Conservation (phyloP, 1,140 invertebrate genomes). For the Eupristina koningsbergeri region DNA sequence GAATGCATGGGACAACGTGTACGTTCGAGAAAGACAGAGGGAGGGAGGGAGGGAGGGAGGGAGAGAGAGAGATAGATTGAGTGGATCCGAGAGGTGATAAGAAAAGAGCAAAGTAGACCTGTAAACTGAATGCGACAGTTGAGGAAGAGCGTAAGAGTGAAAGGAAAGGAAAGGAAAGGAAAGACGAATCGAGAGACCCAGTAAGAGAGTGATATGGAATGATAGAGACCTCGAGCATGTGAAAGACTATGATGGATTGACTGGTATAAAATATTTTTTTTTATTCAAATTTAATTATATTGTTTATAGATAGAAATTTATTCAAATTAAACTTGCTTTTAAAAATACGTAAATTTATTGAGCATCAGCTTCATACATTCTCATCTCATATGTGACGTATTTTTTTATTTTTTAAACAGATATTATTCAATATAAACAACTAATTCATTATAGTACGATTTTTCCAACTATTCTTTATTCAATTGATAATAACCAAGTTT, state of each 20-base stretch:
- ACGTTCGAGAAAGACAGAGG: neutral
- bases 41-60: neutral
- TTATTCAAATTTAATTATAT: neutral
- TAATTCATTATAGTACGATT: too few species aligned
- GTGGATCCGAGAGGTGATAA: conserved; percentile 22
- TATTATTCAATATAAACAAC: too few species aligned
- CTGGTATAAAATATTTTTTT: neutral
- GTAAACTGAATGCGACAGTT: neutral
- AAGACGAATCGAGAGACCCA: neutral
- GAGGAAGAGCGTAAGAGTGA: neutral
- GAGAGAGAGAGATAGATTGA: neutral
- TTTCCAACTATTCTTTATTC: too few species aligned
- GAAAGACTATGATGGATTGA: conserved; percentile 22
- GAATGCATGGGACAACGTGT: conserved; percentile 21
- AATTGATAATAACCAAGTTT: too few species aligned
- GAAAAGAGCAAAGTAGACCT: neutral
- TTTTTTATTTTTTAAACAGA: too few species aligned
- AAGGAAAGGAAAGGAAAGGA: neutral
- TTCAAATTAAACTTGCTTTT: too few species aligned
- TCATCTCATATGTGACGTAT: too few species aligned
- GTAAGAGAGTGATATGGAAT: neutral
- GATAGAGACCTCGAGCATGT: neutral
- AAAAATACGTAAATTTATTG: too few species aligned
- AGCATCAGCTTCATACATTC: too few species aligned
- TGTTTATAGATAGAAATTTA: too few species aligned